These are phyloP conservation scores for Gadopsis bispinosus DNA, from an alignment of 2,797 vertebrate genomes.

Conservation along the genomic window DNA sequence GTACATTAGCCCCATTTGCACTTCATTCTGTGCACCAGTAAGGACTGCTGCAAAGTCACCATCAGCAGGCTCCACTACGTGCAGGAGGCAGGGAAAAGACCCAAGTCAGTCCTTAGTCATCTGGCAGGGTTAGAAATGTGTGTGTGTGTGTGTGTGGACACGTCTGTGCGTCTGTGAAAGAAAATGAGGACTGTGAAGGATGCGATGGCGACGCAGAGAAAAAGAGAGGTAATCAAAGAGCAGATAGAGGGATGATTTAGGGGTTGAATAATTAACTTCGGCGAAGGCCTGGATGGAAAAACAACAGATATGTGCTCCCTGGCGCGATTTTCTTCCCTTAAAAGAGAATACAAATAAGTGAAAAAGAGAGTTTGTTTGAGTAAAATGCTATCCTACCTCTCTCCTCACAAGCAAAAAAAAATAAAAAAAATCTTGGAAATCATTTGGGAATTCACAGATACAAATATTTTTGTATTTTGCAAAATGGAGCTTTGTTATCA, in stretches of 20 bases:
- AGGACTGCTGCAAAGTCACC: slow-evolving; percentile 67
- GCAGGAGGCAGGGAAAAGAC: slow-evolving; percentile 30
- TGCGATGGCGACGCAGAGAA: background rate
- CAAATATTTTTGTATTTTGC: slow-evolving; percentile 35
- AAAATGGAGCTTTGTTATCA: slow-evolving; percentile 40
- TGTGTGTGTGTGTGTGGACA: background rate
- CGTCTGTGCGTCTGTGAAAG: background rate
- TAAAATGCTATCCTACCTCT: slow-evolving; percentile 25
- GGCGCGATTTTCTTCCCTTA: slow-evolving; percentile 37
- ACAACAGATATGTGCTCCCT: slow-evolving; percentile 31
- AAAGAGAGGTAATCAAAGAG: slow-evolving; percentile 36
- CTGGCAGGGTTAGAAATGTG: slow-evolving; percentile 16
- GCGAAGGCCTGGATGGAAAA: slow-evolving; percentile 43
- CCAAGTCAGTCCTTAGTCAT: slow-evolving; percentile 7
- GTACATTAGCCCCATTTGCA: slow-evolving; percentile 79
- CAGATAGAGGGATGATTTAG: slow-evolving; percentile 57
- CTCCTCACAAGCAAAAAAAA: background rate
- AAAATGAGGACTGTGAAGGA: slow-evolving; percentile 25
- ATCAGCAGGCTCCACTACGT: slow-evolving; percentile 60
- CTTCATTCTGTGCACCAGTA: slow-evolving; percentile 78
- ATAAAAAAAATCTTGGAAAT: slow-evolving; percentile 28
- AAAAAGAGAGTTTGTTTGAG: slow-evolving; percentile 20
- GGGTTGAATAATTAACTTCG: slow-evolving; percentile 61
- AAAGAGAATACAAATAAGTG: slow-evolving; percentile 26
- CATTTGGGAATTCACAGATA: slow-evolving; percentile 55